Evolutionary conservation across 2,888 invertebrate species (phyloP), one percentile per base, ranked within the genome.

Genomic region (Dynastes maya): DNA sequence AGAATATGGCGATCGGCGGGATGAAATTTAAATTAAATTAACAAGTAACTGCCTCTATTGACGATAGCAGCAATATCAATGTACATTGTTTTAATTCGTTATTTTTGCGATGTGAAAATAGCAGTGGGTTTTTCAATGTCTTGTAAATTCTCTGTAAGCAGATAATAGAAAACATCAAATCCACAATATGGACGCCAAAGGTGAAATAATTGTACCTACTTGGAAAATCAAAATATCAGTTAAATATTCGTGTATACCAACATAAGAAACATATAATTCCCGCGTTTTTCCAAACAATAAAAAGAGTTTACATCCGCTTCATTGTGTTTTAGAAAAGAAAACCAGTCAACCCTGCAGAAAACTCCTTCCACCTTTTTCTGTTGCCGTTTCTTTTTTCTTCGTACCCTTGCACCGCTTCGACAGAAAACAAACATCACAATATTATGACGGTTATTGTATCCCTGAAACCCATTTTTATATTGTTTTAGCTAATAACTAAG

Each of bases 41-140:
- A 2, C 45, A 11, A 27, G 11, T 29, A 68, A 68, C 68, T 68
- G 49, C 68, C 68, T 51, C 51, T 13, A 3, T 67, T 67, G 16
- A 68, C 53, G 51, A 83, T 86, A 85, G 87, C 88, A 88, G 89
- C 89, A 89, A 89, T 88, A 88, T 87, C 87, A 87, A 58, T 22
- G 3, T 58, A 5, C n/a, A 22, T 8, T 58, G 55, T 58, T 22
- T 9, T 58, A 22, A 8, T 45, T 45, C 45, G 45, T 8, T 45
- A 22, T 22, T 22, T 22, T 22, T 22, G 22, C 22, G 22, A 22
- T 22, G 22, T 22, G 22, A 22, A 22, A 22, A 37, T 37, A 37
- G 45, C 45, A 1, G 2, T 9, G 8, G 8, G 82, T 83, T 83
- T 81, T 84, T 82, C 45, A 45, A 45, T 6, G 40, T 40, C 40